Evolutionary conservation across 64 coral and sea anemone genomes (phyloP).

Genomic region (Montipora capricornis): DNA sequence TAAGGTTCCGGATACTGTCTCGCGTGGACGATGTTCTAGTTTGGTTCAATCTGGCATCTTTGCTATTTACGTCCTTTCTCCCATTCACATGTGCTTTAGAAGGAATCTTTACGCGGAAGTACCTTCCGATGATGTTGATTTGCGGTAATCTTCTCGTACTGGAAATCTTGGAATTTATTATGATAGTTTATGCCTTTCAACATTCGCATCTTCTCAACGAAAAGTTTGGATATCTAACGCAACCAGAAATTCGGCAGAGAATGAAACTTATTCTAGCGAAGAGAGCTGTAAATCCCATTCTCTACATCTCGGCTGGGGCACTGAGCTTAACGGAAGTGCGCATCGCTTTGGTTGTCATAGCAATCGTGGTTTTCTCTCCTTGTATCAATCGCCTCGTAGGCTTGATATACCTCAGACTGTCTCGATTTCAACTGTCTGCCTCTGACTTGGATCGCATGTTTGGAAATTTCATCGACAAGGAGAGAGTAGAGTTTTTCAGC

Average conservation of each 20-base stretch:
- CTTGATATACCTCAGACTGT: conserved; percentile 73
- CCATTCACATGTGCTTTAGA: conserved; percentile 87
- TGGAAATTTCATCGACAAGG: conserved; percentile 91
- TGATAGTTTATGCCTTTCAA: conserved; percentile 87
- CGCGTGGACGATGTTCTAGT: conserved; percentile 92
- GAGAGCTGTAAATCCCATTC: conserved; percentile 84
- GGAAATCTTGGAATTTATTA: conserved; percentile 84
- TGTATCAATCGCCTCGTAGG: conserved; percentile 90
- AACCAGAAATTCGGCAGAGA: conserved; percentile 74
- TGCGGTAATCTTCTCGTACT: conserved; percentile 86
- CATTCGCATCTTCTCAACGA: conserved; percentile 73
- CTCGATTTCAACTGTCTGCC: conserved; percentile 54
- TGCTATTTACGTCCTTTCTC: conserved; percentile 91
- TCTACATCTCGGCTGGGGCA: conserved; percentile 79
- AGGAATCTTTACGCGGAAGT: conserved; percentile 74
- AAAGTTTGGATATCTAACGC: conserved; percentile 72
- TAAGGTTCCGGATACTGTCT: conserved; percentile 90
- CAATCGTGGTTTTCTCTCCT: conserved; percentile 76
- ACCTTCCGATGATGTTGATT: conserved; percentile 81
- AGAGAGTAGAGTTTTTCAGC: conserved; percentile 96
- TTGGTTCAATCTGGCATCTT: conserved; percentile 89
- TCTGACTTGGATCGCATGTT: conserved; percentile 90
- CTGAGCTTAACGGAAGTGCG: conserved; percentile 78
- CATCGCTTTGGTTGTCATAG: conserved; percentile 78
- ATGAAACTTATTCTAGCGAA: conserved; percentile 88